Conservation (phyloP, 2,888 invertebrate species). For the Drosophila leonis region DNA sequence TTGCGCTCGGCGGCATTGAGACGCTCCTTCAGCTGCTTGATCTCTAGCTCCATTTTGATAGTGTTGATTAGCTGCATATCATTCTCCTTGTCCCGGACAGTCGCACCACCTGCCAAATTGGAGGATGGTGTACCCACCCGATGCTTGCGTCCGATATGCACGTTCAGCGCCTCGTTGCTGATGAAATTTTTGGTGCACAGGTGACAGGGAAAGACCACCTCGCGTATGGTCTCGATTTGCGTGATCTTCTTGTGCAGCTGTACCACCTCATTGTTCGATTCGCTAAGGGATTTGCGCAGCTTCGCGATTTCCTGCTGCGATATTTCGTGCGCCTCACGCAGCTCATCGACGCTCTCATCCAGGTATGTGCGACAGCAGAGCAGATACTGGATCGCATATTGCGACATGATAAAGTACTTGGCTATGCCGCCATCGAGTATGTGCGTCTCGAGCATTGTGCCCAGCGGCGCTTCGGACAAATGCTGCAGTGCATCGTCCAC, state of each 20-base stretch:
- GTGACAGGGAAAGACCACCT: conserved; percentile 84
- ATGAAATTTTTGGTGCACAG: conserved; percentile 84
- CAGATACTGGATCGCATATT: conserved; percentile 84
- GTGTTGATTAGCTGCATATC: conserved; percentile 87
- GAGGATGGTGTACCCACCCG: conserved; percentile 54
- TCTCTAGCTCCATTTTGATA: conserved; percentile 88
- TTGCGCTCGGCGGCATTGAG: conserved; percentile 88
- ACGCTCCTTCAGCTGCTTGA: conserved; percentile 88
- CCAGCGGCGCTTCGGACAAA: conserved; percentile 83
- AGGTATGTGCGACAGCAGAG: conserved; percentile 84
- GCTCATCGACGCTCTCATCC: conserved; percentile 80
- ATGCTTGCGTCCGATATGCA: conserved; percentile 83
- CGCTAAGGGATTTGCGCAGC: conserved; percentile 71
- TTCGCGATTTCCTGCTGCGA: conserved; percentile 78
- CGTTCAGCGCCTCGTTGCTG: conserved; percentile 84
- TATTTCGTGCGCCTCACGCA: conserved; percentile 73
- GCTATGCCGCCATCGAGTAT: conserved; percentile 84
- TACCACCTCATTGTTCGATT: conserved; percentile 81
- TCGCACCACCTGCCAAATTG: conserved; percentile 11
- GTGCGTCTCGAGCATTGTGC: conserved; percentile 80
- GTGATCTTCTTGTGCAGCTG: conserved; percentile 83
- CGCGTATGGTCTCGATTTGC: conserved; percentile 83
- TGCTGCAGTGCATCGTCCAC: conserved; percentile 81
- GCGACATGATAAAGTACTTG: conserved; percentile 84
- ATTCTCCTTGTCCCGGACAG: conserved; percentile 70